A percentile compares a stretch with the other conserved stretches of the same genome.
Conservation (phyloP, 2,888 invertebrate genomes). For the Aleiodes alternator region DNA sequence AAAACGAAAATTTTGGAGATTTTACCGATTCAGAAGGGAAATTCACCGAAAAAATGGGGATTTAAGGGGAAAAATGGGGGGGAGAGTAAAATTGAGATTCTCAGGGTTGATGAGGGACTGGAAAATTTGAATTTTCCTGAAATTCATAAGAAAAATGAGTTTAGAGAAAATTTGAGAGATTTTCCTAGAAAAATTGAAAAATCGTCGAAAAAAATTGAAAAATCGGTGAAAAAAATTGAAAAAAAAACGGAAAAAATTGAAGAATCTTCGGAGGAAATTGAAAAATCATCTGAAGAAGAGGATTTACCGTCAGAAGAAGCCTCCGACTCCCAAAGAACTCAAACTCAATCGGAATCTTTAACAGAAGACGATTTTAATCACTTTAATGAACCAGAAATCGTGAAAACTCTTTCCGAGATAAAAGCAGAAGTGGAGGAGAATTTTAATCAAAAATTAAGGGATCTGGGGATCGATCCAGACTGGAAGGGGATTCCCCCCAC, state of each 20-base stretch:
- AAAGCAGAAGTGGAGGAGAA: constrained; percentile 66
- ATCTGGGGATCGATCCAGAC: constrained; percentile 81
- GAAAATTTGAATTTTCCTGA: no score
- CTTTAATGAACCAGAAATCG: no score
- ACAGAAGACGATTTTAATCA: background rate
- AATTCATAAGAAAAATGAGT: background rate
- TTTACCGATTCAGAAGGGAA: background rate
- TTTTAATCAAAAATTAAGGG: constrained; percentile 78
- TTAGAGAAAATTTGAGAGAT: constrained; percentile 15
- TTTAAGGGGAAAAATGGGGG: no score
- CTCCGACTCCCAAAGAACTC: constrained; percentile 52
- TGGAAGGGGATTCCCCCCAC: constrained; percentile 79
- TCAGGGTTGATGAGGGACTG: no score
- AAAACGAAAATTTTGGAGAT: constrained; percentile 34
- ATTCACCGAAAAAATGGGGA: background rate
- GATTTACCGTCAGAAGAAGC: no score
- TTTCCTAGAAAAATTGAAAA: constrained; percentile 7
- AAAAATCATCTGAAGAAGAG: no score
- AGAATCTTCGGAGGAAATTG: constrained; percentile 50
- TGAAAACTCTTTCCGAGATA: constrained; percentile 45
- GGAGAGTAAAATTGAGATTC: no score
- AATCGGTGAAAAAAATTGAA: constrained; percentile 49
- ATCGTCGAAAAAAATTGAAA: no score
- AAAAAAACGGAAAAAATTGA: constrained; percentile 53
- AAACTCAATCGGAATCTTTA: background rate